A percentile compares a stretch with the other conserved stretches of the same genome.
phyloP scores from a whole-genome alignment of 2,113 vertebrate species.

The Casuarius casuarius region DNA sequence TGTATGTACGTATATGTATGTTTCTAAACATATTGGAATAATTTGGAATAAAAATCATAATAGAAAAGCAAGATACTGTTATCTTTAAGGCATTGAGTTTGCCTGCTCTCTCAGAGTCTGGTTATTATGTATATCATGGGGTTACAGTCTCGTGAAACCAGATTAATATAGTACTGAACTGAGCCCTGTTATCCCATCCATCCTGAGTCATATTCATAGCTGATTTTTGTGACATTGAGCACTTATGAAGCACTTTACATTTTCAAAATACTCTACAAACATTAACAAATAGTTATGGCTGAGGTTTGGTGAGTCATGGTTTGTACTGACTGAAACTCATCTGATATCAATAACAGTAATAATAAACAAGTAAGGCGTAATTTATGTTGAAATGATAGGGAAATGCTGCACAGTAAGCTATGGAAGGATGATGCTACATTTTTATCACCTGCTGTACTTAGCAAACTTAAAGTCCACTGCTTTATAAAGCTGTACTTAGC shows the following conservation, averaged over 20 bases:
- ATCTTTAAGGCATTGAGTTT: not conserved
- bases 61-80: not conserved
- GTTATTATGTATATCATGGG: not conserved
- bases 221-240: not conserved
- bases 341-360: not conserved
- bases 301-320: conserved; percentile 67
- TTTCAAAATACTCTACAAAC: conserved; percentile 44
- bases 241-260: not conserved
- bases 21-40: not conserved
- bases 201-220: conserved; percentile 13
- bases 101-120: not conserved
- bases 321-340: conserved; percentile 21
- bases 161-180: not conserved
- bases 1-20: not conserved
- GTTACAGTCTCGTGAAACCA: not conserved
- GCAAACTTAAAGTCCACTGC: not conserved
- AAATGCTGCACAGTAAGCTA: not conserved
- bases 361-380: not conserved
- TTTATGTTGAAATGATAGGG: not conserved
- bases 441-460: not conserved
- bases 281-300: conserved; percentile 6
- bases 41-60: not conserved
- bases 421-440: not conserved
- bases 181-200: not conserved
- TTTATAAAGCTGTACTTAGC: not conserved